Conservation (phyloP, 2,888 invertebrate species). For the Plagiodera versicolora region DNA sequence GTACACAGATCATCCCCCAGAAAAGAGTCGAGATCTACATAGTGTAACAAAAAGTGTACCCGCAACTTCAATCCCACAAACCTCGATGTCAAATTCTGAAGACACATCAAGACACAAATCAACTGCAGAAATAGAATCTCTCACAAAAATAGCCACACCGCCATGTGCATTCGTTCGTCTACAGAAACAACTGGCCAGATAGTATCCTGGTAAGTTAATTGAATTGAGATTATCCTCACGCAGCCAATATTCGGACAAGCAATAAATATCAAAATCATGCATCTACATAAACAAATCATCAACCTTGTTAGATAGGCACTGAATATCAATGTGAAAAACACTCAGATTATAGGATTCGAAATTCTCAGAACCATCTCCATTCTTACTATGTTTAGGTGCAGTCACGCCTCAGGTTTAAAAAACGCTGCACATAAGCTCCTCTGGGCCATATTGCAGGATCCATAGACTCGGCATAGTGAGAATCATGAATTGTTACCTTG, state of each 20-base stretch:
- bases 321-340: background rate
- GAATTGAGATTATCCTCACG: background rate
- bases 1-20: background rate
- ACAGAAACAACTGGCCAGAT: background rate
- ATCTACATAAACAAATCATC: background rate
- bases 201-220: background rate
- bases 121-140: background rate
- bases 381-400: background rate
- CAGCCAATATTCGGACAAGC: background rate
- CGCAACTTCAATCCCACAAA: background rate
- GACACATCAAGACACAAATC: background rate
- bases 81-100: background rate
- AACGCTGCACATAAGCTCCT: conserved; percentile 7
- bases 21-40: background rate
- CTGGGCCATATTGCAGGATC: conserved; percentile 6
- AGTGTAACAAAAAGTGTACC: conserved; percentile 1
- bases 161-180: background rate
- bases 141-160: background rate
- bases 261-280: conserved; percentile 1
- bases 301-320: background rate
- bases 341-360: background rate
- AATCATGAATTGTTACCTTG: conserved; percentile 5
- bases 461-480: conserved; percentile 1
- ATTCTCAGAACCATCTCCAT: background rate
- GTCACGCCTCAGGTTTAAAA: conserved; percentile 1